Evolutionary conservation across 1,140 invertebrate species (phyloP).

Genomic region (Orussus abietinus): DNA sequence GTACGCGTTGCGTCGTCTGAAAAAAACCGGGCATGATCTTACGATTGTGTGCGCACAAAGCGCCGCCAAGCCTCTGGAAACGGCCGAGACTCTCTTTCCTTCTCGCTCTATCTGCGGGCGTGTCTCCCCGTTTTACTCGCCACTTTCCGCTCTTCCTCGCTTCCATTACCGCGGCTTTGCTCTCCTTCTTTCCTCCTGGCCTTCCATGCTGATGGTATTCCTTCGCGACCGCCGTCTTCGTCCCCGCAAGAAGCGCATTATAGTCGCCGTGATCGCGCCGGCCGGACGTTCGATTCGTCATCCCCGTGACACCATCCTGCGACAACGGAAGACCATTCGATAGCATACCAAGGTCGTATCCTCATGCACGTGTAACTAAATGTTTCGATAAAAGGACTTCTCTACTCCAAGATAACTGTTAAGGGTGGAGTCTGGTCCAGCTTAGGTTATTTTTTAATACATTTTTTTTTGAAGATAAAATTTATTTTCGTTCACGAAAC

Average conservation of each 20-base stretch:
- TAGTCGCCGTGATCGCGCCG: constrained; percentile 42
- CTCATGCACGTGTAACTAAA: no score
- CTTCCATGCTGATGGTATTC: constrained; percentile 34
- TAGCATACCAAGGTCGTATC: no score
- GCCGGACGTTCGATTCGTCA: constrained; percentile 29
- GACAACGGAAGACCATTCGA: no score
- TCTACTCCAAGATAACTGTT: no score
- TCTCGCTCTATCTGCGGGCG: no score
- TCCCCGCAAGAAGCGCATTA: constrained; percentile 41
- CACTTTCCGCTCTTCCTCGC: constrained; percentile 16
- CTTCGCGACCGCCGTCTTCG: constrained; percentile 33
- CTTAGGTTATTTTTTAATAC: no score
- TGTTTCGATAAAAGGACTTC: no score
- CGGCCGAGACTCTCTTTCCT: constrained; percentile 16
- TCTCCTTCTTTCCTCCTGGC: constrained; percentile 21
- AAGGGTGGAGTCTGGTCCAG: no score
- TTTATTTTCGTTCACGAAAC: no score
- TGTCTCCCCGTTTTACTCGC: constrained; percentile 26
- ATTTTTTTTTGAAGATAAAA: no score
- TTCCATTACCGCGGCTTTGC: constrained; percentile 23
- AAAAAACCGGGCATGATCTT: constrained; percentile 45
- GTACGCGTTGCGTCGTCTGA: no score
- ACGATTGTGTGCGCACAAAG: constrained; percentile 48
- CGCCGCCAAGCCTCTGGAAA: constrained; percentile 47
- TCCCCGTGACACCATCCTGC: no score